Evolutionary conservation across 2,797 vertebrate species (phyloP).

Genomic region (Gorsachius magnificus): DNA sequence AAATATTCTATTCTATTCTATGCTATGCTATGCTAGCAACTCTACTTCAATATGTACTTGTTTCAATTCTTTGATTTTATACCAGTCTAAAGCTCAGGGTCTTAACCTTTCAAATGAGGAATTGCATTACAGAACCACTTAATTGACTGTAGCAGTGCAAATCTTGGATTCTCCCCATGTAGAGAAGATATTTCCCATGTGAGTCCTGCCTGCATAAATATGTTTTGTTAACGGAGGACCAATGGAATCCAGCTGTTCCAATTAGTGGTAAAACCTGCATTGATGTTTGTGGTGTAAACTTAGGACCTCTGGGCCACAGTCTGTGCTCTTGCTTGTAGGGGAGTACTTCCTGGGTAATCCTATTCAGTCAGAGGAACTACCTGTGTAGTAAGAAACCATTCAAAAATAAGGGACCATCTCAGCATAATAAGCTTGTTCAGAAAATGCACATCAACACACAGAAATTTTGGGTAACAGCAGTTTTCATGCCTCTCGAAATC

Average conservation of each 20-base stretch:
- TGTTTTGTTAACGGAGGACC: neutral
- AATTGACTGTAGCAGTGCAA: neutral
- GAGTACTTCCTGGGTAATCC: neutral
- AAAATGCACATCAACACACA: neutral
- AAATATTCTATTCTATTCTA: no score
- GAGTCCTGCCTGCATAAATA: neutral
- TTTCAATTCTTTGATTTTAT: neutral
- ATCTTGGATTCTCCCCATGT: neutral
- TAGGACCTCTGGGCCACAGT: neutral
- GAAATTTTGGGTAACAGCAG: neutral
- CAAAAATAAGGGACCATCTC: neutral
- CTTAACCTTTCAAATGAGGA: neutral
- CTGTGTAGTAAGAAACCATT: neutral
- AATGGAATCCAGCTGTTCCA: neutral
- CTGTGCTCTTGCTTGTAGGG: neutral
- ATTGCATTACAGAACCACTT: neutral
- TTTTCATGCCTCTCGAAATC: neutral
- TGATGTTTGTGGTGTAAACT: neutral
- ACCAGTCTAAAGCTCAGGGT: neutral
- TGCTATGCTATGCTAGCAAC: neutral
- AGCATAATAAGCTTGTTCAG: neutral
- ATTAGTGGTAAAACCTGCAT: neutral
- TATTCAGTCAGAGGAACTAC: neutral
- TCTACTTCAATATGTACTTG: neutral
- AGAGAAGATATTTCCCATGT: neutral